Conservation (phyloP, 2,888 invertebrate species). For the Tiliacea aurago region DNA sequence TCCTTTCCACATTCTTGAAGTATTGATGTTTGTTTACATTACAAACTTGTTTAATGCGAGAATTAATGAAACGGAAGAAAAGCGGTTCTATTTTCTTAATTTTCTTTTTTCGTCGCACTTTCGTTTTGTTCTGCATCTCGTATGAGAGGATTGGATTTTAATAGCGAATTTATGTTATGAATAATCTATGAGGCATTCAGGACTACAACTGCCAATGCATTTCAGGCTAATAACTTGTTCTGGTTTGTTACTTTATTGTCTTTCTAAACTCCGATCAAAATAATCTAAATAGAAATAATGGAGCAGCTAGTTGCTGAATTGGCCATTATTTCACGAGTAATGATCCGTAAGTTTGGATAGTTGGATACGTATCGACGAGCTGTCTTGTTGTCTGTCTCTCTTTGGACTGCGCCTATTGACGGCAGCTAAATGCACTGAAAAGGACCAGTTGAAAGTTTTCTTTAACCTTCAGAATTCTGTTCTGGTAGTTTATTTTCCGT, state of each 20-base stretch:
- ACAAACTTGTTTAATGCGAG: slow-evolving; percentile 6
- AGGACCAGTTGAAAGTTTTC: not conserved
- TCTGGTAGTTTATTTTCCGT: not conserved
- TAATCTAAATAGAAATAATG: not conserved
- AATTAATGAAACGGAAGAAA: slow-evolving; percentile 1
- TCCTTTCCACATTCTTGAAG: not conserved
- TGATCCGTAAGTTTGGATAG: slow-evolving; percentile 20
- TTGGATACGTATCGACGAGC: slow-evolving; percentile 36
- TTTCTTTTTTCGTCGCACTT: not conserved
- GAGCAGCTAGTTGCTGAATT: slow-evolving; percentile 14
- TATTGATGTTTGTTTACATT: slow-evolving; percentile 16
- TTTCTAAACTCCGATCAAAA: not conserved
- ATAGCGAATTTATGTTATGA: not conserved
- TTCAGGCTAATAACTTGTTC: not conserved
- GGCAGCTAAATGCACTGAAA: slow-evolving; percentile 15
- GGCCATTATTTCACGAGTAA: slow-evolving; percentile 14
- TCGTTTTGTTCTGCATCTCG: not conserved
- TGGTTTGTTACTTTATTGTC: not conserved
- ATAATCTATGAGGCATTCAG: not conserved
- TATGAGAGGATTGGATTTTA: not conserved
- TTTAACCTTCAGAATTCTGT: not conserved
- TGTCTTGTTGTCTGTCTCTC: slow-evolving; percentile 30
- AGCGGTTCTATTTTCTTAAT: slow-evolving; percentile 5
- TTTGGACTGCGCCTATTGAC: not conserved
- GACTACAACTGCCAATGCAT: not conserved